Base-by-base conservation (phyloP, 2,888 invertebrate genomes). In the Drosophila tanythrix region DNA sequence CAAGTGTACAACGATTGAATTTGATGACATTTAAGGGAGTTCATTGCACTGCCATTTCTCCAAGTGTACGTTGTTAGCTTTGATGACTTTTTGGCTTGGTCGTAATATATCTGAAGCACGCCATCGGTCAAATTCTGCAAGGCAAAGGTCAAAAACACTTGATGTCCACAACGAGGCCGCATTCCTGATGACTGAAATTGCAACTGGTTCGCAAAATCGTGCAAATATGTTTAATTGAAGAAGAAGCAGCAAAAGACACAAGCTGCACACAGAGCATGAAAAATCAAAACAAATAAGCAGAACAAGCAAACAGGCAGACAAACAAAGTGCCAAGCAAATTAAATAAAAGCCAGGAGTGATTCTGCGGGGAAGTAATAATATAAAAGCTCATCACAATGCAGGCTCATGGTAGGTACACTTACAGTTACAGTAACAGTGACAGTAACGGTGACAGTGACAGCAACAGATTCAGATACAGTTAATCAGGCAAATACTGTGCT, bases 251-350 rank as follows among this genome's bases (percentile, higher is more conserved):
- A 43, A 53, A 40, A 65, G 58, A 76, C 27, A 36, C 33, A 48
- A 68, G 52, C 53, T 62, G 60, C 56, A 40, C 40, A 67, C 43
- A 74, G 63, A 80, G 68, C 74, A 74, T 79, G 75, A 79, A 82
- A 81, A 81, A 76, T 89, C 84, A 83, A 90, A 90, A 89, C 79
- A 90, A 90, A 77, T 70, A 81, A 69, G 81, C 72, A 82, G 1
- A 85, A 85, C 76, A 82, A 0, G 21, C 43, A 40, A 40, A 10
- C 75, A 81, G 62, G 59, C 75, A 66, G 69, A 55, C 72, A 82
- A 78, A 84, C 77, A 82, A 85, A 88, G 68, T 80, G 76, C 70
- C 64, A 67, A 75, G 83, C 62, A 88, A 86, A 90, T 89, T 79
- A 86, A 83, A 90, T 83, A 78, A 86, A 79, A 55, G 11, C n/a